Evolutionary conservation across 2,113 vertebrate species (phyloP), one percentile per base, ranked within the genome.

Genomic region (Anarrhichthys ocellatus): DNA sequence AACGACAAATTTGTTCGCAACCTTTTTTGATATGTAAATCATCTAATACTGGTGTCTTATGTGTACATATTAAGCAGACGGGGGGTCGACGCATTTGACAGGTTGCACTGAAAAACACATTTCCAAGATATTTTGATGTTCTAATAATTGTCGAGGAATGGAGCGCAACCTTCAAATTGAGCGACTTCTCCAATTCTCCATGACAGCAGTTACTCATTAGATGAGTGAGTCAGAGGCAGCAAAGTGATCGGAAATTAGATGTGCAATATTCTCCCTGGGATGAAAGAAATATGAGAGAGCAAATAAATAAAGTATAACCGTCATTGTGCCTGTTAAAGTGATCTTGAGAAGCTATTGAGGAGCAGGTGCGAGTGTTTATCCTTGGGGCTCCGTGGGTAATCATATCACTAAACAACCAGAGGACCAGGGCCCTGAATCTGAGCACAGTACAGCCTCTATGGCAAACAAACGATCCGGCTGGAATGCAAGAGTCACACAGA

Each of bases 371-470:
- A 82, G 66, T 44, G 56, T 78, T 81, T 87, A 42, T 85, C 32
- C 71, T 69, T 59, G 52, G 75, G 73, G 72, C 67, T 86, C 61
- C 81, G 76, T 52, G 69, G 79, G 68, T 83, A 83, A 85, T 90
- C 68, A 77, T 69, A 85, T 83, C 80, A 85, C 56, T 88, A 52
- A 90, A 80, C 74, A 70, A 83, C 72, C 69, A 34, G 38, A 80
- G 71, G 58, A 73, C 69, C 3, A 8, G 48, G 52, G 63, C 64
- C 32, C 40, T 86, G 62, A 74, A 56, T 83, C 36, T 65, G 44
- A 78, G 54, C 59, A 40, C 22, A 76, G 58, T 24, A 24, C 64
- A 69, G 50, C 66, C 42, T 54, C 52, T 22, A 38, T 18, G 67
- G 80, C 63, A 75, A 80, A 73, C 63, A 79, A 73, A 70, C 76